Conservation (phyloP, 1,140 invertebrate species). For the Drosophila ironensis region DNA sequence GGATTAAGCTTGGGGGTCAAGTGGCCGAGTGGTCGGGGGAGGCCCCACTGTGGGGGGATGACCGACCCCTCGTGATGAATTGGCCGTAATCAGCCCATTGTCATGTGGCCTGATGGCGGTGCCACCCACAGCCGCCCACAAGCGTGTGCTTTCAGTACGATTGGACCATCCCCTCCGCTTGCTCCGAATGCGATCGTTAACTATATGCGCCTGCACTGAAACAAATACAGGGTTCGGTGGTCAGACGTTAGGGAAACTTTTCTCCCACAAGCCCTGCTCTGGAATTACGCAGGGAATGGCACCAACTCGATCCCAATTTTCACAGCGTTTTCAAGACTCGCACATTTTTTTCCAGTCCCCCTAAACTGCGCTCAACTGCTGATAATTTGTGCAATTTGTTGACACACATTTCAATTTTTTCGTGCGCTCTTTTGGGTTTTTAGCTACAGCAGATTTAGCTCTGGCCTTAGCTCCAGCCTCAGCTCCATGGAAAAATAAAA, state of each 20-base stretch:
- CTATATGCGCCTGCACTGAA: too few relatives aligned
- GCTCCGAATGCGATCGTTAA: neutral
- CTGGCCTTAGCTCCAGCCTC: neutral
- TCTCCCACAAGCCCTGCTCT: too few relatives aligned
- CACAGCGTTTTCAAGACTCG: too few relatives aligned
- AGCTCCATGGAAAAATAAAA: too few relatives aligned
- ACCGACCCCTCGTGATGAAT: slow-evolving; percentile 23
- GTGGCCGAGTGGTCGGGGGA: slow-evolving; percentile 12
- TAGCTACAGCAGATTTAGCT: neutral
- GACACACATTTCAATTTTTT: slow-evolving; percentile 69
- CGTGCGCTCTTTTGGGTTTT: slow-evolving; percentile 26
- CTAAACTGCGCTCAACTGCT: slow-evolving; percentile 17
- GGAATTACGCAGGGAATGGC: too few relatives aligned
- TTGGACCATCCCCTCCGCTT: neutral
- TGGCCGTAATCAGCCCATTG: slow-evolving; percentile 36
- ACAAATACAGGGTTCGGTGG: too few relatives aligned
- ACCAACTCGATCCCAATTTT: too few relatives aligned
- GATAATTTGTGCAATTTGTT: slow-evolving; percentile 76
- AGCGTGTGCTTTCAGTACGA: slow-evolving; percentile 18
- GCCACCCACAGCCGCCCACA: slow-evolving; percentile 26
- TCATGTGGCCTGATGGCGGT: slow-evolving; percentile 27
- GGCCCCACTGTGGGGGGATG: neutral
- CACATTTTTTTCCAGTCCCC: slow-evolving; percentile 2
- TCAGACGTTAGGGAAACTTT: too few relatives aligned
- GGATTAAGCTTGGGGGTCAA: slow-evolving; percentile 12